Conservation (phyloP, 2,113 vertebrate genomes). For the Haemorhous mexicanus region DNA sequence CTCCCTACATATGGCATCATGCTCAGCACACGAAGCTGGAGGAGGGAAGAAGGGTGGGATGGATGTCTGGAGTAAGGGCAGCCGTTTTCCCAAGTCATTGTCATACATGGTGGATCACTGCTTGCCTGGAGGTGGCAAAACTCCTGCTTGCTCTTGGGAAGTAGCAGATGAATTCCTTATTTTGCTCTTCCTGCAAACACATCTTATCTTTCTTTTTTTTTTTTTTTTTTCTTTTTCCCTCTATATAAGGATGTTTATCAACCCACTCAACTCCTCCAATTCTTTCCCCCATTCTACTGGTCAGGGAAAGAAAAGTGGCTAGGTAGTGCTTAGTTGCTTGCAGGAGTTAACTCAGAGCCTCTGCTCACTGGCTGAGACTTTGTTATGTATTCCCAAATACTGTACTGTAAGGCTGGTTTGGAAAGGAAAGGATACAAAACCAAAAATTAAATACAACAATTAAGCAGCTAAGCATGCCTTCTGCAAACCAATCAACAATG, state of each 20-base stretch:
- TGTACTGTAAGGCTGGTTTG: neutral
- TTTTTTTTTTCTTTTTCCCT: neutral
- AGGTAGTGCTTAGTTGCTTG: neutral
- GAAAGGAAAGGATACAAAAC: neutral
- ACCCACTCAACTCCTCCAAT: neutral
- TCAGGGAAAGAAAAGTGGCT: neutral
- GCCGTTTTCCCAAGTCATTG: neutral
- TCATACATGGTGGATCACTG: neutral
- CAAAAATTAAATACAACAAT: neutral
- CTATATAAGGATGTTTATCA: neutral
- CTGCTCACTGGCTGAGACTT: neutral
- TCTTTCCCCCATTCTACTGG: rapidly evolving
- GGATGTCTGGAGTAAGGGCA: rapidly evolving
- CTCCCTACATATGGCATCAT: rapidly evolving
- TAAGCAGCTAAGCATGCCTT: neutral
- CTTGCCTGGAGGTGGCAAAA: neutral
- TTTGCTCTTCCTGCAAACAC: neutral
- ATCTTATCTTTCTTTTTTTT: neutral
- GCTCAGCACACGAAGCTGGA: neutral
- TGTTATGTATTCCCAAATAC: neutral
- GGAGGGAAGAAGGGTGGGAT: neutral
- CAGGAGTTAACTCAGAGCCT: neutral
- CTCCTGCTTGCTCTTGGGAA: neutral
- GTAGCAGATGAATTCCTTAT: neutral
- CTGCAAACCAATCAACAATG: neutral